Evolutionary conservation across 2,888 invertebrate species (phyloP).

Genomic region (Drosophila phalerata): DNA sequence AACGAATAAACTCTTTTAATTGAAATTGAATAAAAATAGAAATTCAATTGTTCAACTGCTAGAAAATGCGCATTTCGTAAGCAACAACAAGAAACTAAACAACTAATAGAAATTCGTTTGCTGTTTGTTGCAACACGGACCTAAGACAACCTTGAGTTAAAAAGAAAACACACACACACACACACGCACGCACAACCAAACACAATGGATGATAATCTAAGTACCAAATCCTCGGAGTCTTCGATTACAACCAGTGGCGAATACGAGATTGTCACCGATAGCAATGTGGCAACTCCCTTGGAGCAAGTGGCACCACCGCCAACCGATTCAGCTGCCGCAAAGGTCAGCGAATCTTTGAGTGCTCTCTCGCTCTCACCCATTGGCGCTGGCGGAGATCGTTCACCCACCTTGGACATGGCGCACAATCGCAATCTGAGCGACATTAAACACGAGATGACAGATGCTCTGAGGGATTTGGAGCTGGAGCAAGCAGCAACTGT

Average conservation of each 20-base stretch:
- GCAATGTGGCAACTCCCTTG: conserved; percentile 83
- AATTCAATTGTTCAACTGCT: conserved; percentile 24
- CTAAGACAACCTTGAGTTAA: conserved; percentile 62
- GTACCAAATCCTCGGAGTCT: conserved; percentile 89
- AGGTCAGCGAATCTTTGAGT: conserved; percentile 55
- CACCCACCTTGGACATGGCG: conserved; percentile 88
- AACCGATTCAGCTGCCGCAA: conserved; percentile 26
- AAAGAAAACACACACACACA: conserved; percentile 16
- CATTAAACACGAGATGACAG: conserved; percentile 88
- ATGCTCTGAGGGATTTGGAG: conserved; percentile 86
- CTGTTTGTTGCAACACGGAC: conserved; percentile 28
- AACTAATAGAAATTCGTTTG: conserved; percentile 23
- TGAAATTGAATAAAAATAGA: conserved; percentile 47
- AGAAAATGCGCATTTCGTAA: conserved; percentile 67
- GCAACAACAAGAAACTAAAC: conserved; percentile 26
- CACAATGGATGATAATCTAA: conserved; percentile 88
- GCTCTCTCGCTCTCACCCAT: conserved; percentile 52
- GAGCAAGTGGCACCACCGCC: conserved; percentile 58
- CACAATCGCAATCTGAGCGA: conserved; percentile 89
- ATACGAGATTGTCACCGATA: conserved; percentile 89
- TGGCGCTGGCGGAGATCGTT: conserved; percentile 77
- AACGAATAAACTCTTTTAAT: conserved; percentile 55
- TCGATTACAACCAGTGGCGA: conserved; percentile 90
- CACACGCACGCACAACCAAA: conserved; percentile 5
- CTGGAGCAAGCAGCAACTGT: conserved; percentile 43